A percentile compares a stretch with the other conserved stretches of the same genome.
Evolutionary conservation across 2,113 vertebrate genomes (phyloP).

Genomic region (Ranitomeya variabilis): DNA sequence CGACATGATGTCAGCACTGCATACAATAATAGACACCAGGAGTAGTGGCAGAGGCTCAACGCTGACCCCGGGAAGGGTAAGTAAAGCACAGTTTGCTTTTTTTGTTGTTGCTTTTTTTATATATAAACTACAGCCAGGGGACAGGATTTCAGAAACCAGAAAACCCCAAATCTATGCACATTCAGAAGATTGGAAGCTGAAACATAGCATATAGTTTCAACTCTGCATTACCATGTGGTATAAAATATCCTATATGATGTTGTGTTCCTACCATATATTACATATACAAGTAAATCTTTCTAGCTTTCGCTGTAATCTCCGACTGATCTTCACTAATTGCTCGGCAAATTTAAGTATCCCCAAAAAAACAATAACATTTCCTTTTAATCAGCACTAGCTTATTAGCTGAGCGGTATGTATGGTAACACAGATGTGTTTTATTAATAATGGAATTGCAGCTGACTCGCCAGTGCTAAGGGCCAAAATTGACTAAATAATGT

Average conservation of each 20-base stretch:
- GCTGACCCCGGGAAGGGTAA: too few species aligned
- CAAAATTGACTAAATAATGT: conserved; percentile 12
- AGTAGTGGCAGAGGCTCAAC: too few species aligned
- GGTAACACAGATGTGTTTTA: conserved; percentile 36
- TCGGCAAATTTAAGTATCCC: conserved; percentile 3
- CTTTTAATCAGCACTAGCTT: conserved; percentile 41
- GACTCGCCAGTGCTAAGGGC: conserved; percentile 12
- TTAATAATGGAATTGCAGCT: conserved; percentile 35
- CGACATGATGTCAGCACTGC: too few species aligned
- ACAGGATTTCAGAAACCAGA: too few species aligned
- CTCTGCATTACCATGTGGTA: background rate
- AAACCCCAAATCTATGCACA: too few species aligned
- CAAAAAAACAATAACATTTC: conserved; percentile 41
- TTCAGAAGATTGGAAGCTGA: background rate
- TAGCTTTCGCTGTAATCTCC: conserved; percentile 11
- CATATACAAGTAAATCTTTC: background rate
- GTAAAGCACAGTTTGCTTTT: too few species aligned
- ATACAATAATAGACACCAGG: too few species aligned
- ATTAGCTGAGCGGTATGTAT: conserved; percentile 8
- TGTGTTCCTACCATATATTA: background rate
- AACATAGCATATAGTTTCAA: background rate
- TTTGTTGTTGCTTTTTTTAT: too few species aligned
- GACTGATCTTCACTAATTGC: conserved; percentile 25
- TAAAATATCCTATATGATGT: background rate
- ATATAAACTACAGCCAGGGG: too few species aligned